Evolutionary conservation across 2,797 vertebrate genomes (phyloP).

Genomic region (Spinus pinus): DNA sequence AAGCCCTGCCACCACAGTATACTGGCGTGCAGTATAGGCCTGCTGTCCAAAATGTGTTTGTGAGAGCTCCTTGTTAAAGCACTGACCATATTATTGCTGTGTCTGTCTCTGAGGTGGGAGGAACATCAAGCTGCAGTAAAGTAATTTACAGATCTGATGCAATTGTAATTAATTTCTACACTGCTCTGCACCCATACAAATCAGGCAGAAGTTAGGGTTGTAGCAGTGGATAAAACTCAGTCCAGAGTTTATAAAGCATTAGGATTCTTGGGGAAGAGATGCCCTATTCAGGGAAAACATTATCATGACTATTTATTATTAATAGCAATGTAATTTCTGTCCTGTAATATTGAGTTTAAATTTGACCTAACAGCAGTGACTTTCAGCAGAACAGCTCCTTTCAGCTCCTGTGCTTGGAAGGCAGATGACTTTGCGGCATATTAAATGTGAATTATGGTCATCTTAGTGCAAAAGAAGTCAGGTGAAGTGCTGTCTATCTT

Average conservation of each 20-base stretch:
- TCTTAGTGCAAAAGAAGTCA: slow-evolving; percentile 8
- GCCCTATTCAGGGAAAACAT: slow-evolving; percentile 29
- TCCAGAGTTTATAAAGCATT: background rate
- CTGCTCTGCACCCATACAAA: background rate
- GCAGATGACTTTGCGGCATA: slow-evolving; percentile 17
- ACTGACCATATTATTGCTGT: background rate
- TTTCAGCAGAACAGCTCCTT: background rate
- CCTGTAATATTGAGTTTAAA: slow-evolving; percentile 17
- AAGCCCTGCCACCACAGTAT: background rate
- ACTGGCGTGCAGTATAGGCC: background rate
- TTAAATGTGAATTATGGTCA: slow-evolving; percentile 22
- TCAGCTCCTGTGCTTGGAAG: slow-evolving; percentile 9
- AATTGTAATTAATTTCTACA: background rate
- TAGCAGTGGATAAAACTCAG: background rate
- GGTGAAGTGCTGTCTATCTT: background rate
- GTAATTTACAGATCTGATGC: background rate
- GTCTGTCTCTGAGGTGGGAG: background rate
- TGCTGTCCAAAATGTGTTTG: background rate
- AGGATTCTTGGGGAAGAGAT: background rate
- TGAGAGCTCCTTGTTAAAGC: background rate
- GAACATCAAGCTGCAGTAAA: background rate
- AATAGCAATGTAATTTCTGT: slow-evolving; percentile 29
- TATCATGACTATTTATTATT: slow-evolving; percentile 34
- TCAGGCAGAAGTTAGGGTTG: background rate
- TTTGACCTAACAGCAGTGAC: slow-evolving; percentile 21